Conservation (phyloP, 2,113 vertebrate species). For the Xenopus tropicalis region UCB_Xtro_10.0 CM004444.2:52218001-52218500, state of each 20-base stretch:
- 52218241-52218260: conserved; percentile 69
- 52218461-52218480: too few species aligned
- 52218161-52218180: conserved; percentile 3
- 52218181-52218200: conserved; percentile 43
- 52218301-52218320: conserved; percentile 69
- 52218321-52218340: conserved; percentile 70
- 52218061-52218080: background rate
- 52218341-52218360: conserved; percentile 55
- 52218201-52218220: conserved; percentile 51
- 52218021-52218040: background rate
- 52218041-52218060: background rate
- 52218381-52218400: conserved; percentile 35
- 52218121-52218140: conserved; percentile 24
- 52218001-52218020: too few species aligned
- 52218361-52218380: conserved; percentile 52
- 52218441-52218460: background rate
- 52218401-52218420: background rate
- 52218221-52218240: conserved; percentile 48
- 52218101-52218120: conserved; percentile 8
- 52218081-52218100: background rate
- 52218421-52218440: background rate
- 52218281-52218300: conserved; percentile 65
- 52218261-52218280: conserved; percentile 48
- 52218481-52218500: too few species aligned
- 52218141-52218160: conserved; percentile 5